Percentiles rank a stretch among this genome's conserved stretches.
These are phyloP conservation scores for Parapristionchus giblindavisi DNA, from an alignment of 2,888 invertebrate genomes.

Conservation along the genomic window DNA sequence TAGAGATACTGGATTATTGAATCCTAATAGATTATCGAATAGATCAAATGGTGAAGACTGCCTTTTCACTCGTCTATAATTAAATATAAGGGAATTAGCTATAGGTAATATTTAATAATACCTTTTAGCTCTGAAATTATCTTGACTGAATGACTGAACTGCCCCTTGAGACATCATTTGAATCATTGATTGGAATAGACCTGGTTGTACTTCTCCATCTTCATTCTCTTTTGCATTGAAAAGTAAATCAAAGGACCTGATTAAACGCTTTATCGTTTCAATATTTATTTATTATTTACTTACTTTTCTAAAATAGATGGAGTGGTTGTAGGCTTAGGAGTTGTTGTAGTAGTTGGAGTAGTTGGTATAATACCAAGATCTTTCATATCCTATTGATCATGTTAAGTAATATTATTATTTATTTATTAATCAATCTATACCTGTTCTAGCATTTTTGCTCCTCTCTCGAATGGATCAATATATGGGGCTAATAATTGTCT, in stretches of 20 bases:
- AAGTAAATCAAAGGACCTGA: slow-evolving; percentile 18
- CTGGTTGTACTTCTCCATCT: not conserved
- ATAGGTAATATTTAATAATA: not conserved
- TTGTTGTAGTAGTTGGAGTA: slow-evolving; percentile 50
- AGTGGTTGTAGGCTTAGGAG: slow-evolving; percentile 49
- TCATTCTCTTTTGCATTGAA: slow-evolving; percentile 5
- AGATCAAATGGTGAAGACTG: slow-evolving; percentile 41
- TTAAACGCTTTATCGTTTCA: not conserved
- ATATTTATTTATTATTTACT: not conserved
- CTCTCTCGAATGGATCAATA: slow-evolving; percentile 55
- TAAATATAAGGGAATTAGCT: not conserved
- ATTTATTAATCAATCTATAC: slow-evolving; percentile 1
- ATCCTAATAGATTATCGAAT: slow-evolving; percentile 29
- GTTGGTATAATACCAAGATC: slow-evolving; percentile 51
- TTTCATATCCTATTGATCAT: slow-evolving; percentile 36
- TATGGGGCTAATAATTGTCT: slow-evolving; percentile 57
- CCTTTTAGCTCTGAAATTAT: slow-evolving; percentile 13
- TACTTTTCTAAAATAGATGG: slow-evolving; percentile 29
- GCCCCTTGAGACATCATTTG: slow-evolving; percentile 14
- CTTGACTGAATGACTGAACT: slow-evolving; percentile 10
- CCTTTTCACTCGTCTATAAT: slow-evolving; percentile 16
- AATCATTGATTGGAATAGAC: slow-evolving; percentile 21
- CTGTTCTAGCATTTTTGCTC: slow-evolving; percentile 30
- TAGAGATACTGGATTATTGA: slow-evolving; percentile 33
- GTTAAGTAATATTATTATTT: not conserved